Evolutionary conservation across 2,113 vertebrate genomes (phyloP).

Genomic region (Cyanistes caeruleus): DNA sequence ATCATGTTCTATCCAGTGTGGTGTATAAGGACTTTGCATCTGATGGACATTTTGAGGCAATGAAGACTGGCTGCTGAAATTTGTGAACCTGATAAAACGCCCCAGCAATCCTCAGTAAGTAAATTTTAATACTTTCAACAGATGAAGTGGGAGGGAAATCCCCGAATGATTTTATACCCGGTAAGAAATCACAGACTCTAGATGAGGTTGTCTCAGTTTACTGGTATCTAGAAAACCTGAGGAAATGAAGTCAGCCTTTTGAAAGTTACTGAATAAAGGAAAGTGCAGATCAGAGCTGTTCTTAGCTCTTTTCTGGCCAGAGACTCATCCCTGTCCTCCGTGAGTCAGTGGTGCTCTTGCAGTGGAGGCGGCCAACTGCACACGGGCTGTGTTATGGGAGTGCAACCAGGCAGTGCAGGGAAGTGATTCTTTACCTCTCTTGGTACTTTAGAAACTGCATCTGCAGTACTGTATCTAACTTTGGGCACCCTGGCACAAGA

Average conservation of each 20-base stretch:
- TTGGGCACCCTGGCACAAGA: neutral
- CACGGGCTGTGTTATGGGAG: neutral
- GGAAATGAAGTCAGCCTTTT: constrained; percentile 58
- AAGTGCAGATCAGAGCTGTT: constrained; percentile 2
- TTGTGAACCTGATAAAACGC: neutral
- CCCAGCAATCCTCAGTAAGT: neutral
- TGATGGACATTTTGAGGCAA: neutral
- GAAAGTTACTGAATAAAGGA: constrained; percentile 22
- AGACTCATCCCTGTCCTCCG: fast-evolving
- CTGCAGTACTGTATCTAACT: neutral
- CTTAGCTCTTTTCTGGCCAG: neutral
- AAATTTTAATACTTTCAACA: neutral
- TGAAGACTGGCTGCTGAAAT: neutral
- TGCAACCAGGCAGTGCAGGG: neutral
- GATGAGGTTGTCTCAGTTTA: constrained; percentile 29
- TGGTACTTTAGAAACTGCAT: neutral
- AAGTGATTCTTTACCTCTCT: neutral
- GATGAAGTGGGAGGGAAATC: neutral
- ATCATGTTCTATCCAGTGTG: neutral
- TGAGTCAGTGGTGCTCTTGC: neutral
- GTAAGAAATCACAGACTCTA: neutral
- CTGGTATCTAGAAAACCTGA: constrained; percentile 46
- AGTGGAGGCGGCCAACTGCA: fast-evolving
- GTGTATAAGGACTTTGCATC: neutral
- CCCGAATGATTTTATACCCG: neutral